Conservation (phyloP, 1,140 invertebrate species). For the Hesperophylax magnus region DNA sequence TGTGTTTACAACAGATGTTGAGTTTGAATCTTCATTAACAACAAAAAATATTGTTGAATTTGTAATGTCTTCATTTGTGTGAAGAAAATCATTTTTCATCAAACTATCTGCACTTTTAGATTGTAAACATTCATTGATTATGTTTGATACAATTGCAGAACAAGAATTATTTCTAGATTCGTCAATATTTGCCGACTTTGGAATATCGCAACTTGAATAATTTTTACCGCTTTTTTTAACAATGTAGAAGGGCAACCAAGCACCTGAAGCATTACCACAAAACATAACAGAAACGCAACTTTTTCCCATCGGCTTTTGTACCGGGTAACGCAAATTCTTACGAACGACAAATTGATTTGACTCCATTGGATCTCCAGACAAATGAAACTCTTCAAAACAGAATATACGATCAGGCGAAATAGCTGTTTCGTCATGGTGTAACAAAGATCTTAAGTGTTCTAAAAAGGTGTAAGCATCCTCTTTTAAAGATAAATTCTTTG, state of each 20-base stretch:
- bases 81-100: too few relatives aligned
- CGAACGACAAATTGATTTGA: not conserved
- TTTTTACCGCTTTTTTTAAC: not conserved
- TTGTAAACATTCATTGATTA: too few relatives aligned
- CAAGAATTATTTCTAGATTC: too few relatives aligned
- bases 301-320: not conserved
- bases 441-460: not conserved
- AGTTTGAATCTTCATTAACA: not conserved
- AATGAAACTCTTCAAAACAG: constrained; percentile 21
- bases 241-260: not conserved
- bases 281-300: constrained; percentile 5
- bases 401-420: constrained; percentile 14
- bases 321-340: not conserved
- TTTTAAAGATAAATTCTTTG: constrained; percentile 4
- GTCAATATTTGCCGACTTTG: too few relatives aligned
- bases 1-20: not conserved
- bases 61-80: too few relatives aligned
- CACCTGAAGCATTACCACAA: not conserved
- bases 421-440: not conserved
- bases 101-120: too few relatives aligned
- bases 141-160: too few relatives aligned
- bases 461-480: not conserved
- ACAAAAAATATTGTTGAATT: too few relatives aligned
- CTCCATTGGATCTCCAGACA: not conserved
- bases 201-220: not conserved